phyloP scores from a whole-genome alignment of 2,113 vertebrate genomes.

The Psephotus haematonotus region DNA sequence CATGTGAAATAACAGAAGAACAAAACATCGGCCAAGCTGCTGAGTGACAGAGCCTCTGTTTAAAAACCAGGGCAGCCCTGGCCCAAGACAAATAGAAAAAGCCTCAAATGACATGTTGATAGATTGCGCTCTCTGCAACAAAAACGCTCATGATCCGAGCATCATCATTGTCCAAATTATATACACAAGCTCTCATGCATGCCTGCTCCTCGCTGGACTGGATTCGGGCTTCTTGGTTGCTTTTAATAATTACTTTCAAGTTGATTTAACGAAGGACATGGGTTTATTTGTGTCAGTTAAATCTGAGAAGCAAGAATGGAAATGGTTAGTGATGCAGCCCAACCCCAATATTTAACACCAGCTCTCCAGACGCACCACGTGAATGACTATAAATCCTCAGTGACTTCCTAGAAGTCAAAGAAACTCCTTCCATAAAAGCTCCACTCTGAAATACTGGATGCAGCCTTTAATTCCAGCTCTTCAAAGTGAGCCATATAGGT shows the following conservation, averaged over 20 bases:
- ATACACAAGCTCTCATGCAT: not conserved
- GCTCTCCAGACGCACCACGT: not conserved
- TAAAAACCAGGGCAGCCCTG: not conserved
- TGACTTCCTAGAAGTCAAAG: not conserved
- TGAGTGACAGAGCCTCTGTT: constrained; percentile 8
- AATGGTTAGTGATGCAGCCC: not conserved
- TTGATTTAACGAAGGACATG: not conserved
- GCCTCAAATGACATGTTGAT: not conserved
- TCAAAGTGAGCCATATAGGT: fast-evolving
- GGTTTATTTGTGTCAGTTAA: not conserved
- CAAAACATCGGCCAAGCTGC: not conserved
- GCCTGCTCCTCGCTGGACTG: not conserved
- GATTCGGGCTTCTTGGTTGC: not conserved
- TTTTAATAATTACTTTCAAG: not conserved
- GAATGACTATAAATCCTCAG: not conserved
- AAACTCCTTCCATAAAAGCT: not conserved
- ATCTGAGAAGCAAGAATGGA: not conserved
- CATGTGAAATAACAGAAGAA: not conserved
- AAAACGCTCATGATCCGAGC: not conserved
- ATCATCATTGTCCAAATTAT: not conserved
- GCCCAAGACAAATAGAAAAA: not conserved
- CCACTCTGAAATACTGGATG: not conserved
- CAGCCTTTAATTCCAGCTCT: not conserved
- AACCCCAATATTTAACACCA: not conserved
- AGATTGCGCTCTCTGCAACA: not conserved